phyloP scores from a whole-genome alignment of 2,888 invertebrate species.

The Eupithecia subfuscata region DNA sequence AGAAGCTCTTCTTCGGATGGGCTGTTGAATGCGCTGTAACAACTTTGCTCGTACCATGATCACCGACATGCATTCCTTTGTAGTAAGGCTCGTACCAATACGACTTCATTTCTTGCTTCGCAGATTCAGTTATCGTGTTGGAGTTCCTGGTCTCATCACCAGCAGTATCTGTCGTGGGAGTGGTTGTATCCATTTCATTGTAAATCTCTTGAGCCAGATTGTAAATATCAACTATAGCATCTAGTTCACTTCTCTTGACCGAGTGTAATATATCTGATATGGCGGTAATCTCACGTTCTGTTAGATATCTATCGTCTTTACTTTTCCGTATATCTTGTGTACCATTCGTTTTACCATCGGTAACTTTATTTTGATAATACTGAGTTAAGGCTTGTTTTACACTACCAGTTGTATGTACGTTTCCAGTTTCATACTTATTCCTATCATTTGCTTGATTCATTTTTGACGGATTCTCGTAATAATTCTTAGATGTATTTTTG shows the following conservation, averaged over 20 bases:
- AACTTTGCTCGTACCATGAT: conserved; percentile 30
- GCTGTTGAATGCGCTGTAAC: conserved; percentile 30
- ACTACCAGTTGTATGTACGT: not conserved
- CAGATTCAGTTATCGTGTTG: conserved; percentile 17
- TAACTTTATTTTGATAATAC: not conserved
- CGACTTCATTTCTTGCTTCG: conserved; percentile 37
- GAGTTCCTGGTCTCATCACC: conserved; percentile 32
- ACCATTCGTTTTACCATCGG: not conserved
- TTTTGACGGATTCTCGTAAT: conserved; percentile 3
- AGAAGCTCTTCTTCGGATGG: conserved; percentile 32
- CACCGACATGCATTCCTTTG: conserved; percentile 49
- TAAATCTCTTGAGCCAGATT: conserved; percentile 76
- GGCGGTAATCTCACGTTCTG: conserved; percentile 66
- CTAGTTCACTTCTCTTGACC: conserved; percentile 74
- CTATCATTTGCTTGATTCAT: not conserved
- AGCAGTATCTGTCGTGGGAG: conserved; percentile 47
- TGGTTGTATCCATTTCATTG: conserved; percentile 56
- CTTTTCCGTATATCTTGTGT: conserved; percentile 13
- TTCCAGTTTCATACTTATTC: not conserved
- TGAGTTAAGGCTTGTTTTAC: not conserved
- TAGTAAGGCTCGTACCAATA: conserved; percentile 64
- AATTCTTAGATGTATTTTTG: conserved; percentile 11
- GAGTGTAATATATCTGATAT: conserved; percentile 67
- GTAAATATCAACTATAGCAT: conserved; percentile 75
- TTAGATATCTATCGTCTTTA: conserved; percentile 58